Evolutionary conservation across 2,888 invertebrate species (phyloP), one percentile per base, ranked within the genome.

Genomic region (Erynnis tages): DNA sequence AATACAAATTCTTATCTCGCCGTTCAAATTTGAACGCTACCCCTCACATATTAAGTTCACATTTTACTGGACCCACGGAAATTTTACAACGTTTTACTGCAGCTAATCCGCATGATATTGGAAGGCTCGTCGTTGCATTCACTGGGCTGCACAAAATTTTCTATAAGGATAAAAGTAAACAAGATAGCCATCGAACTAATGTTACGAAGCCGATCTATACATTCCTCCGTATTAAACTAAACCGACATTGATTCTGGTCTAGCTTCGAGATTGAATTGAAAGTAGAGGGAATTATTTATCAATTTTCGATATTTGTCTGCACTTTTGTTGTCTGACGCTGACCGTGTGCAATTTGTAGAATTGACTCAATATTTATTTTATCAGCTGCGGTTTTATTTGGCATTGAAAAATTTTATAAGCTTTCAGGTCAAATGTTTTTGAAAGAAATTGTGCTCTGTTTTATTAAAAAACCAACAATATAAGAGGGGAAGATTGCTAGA

Each of bases 81-180:
- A 72, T 69, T 82, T 80, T 86, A 84, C 73, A 78, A 64, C 86
- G 72, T 88, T 88, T 77, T 79, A 73, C 76, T 68, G 66, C 66
- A 76, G 76, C 82, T 87, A 83, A 87, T 87, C 87, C 84, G 67
- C 69, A 76, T 82, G 84, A 88, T 87, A 88, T 88, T 87, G 88
- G 85, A 88, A 82, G 84, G 82, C 82, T 72, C 75, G 80, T 70
- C 80, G 81, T 77, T 85, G 88, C 88, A 87, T 86, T 82, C 88
- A 81, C 77, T 76, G 81, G 79, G 79, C 86, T 87, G 85, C 84
- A 86, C 86, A 73, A 86, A 87, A 86, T 87, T 87, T 87, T 88
- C 85, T 88, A 88, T 88, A 87, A 88, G 86, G 82, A 87, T 88
- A 87, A 87, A 86, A 86, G 87, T 86, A 86, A 88, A 88, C 87